Conservation (phyloP, 2,113 vertebrate species). For the Irena cyanogastra region DNA sequence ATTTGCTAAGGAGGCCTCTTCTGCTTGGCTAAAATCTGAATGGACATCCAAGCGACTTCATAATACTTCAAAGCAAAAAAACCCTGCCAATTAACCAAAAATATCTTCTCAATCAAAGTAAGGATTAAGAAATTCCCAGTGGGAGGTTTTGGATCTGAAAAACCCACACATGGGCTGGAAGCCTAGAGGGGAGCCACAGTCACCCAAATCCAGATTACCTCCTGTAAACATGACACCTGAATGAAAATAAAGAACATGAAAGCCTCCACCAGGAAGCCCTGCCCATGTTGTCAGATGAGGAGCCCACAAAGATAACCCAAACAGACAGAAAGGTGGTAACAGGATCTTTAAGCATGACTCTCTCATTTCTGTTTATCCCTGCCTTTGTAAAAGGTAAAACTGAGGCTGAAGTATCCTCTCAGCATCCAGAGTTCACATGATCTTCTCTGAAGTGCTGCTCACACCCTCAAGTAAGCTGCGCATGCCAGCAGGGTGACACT, state of each 20-base stretch:
- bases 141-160: neutral
- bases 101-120: neutral
- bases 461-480: neutral
- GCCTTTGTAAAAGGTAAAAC: neutral
- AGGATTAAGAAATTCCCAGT: neutral
- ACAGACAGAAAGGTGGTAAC: neutral
- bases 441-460: neutral
- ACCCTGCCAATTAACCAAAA: neutral
- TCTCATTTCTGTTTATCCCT: neutral
- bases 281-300: neutral
- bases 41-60: accelerated
- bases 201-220: neutral
- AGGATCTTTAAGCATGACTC: neutral
- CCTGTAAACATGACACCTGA: neutral
- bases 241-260: neutral
- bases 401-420: neutral
- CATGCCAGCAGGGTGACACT: neutral
- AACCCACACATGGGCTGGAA: neutral
- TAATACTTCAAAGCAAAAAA: neutral
- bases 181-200: neutral
- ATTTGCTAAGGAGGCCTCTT: neutral
- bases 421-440: no score
- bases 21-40: neutral
- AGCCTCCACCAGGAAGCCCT: neutral
- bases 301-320: neutral